phyloP scores from a whole-genome alignment of 2,888 invertebrate genomes.

The Criorhina ranunculi region DNA sequence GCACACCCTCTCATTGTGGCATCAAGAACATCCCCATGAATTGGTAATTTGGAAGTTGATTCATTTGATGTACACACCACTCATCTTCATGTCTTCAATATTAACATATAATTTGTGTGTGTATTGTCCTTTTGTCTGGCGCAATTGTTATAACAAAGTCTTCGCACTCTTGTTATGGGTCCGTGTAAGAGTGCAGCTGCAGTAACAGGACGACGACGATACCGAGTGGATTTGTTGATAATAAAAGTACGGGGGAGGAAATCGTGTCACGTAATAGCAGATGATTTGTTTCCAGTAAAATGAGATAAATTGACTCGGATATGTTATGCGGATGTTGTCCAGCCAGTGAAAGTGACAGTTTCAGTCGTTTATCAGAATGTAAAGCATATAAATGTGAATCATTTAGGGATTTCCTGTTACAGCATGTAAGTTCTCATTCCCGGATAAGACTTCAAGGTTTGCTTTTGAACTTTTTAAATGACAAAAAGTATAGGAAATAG shows the following conservation, averaged over 20 bases:
- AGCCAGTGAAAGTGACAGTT: conserved; percentile 68
- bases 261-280: conserved; percentile 73
- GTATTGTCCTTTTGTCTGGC: conserved; percentile 63
- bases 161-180: conserved; percentile 28
- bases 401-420: conserved; percentile 1
- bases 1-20: conserved; percentile 18
- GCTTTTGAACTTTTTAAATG: background rate
- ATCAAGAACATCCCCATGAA: conserved; percentile 63
- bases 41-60: conserved; percentile 68
- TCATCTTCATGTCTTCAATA: conserved; percentile 66
- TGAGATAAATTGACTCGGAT: conserved; percentile 66
- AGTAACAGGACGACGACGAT: conserved; percentile 27
- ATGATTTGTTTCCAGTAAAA: conserved; percentile 74
- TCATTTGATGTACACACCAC: conserved; percentile 70
- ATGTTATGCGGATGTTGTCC: conserved; percentile 57
- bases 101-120: conserved; percentile 60
- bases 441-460: background rate
- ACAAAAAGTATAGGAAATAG: no score
- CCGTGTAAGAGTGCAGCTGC: conserved; percentile 42
- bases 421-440: background rate
- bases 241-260: conserved; percentile 59
- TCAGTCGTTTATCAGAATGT: conserved; percentile 46
- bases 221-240: conserved; percentile 66
- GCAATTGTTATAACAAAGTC: conserved; percentile 67
- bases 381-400: conserved; percentile 34